Conservation (phyloP, 2,888 invertebrate genomes). For the Drosophila ezoana region DNA sequence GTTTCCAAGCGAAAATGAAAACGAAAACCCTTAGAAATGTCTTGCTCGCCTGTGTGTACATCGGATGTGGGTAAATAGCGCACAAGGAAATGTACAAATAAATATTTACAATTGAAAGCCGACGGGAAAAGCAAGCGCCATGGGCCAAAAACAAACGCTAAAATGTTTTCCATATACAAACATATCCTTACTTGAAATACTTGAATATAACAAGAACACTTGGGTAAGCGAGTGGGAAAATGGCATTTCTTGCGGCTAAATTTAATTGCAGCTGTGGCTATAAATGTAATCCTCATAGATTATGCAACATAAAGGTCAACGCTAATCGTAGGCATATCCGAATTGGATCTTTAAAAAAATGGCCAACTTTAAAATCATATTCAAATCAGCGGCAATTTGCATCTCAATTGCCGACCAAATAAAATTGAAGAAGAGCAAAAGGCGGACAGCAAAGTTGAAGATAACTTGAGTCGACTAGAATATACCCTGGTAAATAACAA, state of each 20-base stretch:
- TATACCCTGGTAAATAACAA: slow-evolving; percentile 3
- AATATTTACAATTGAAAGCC: slow-evolving; percentile 78
- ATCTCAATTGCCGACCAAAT: slow-evolving; percentile 70
- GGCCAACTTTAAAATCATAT: slow-evolving; percentile 72
- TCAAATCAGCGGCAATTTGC: slow-evolving; percentile 78
- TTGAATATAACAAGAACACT: slow-evolving; percentile 3
- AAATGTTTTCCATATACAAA: slow-evolving; percentile 56
- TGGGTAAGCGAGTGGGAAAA: slow-evolving; percentile 21
- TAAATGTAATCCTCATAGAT: slow-evolving; percentile 28
- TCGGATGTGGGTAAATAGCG: slow-evolving; percentile 73
- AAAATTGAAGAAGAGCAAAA: slow-evolving; percentile 33
- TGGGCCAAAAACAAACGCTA: slow-evolving; percentile 51
- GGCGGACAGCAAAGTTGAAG: background rate
- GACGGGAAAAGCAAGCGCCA: slow-evolving; percentile 73
- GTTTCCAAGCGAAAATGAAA: slow-evolving; percentile 72
- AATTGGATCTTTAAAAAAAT: slow-evolving; percentile 57
- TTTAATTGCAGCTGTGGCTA: slow-evolving; percentile 31
- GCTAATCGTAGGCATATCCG: slow-evolving; percentile 61
- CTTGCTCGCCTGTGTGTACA: slow-evolving; percentile 29
- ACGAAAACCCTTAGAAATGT: slow-evolving; percentile 49
- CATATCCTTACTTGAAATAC: slow-evolving; percentile 14
- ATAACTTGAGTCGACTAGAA: background rate
- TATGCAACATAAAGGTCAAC: slow-evolving; percentile 38
- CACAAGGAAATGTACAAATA: slow-evolving; percentile 71
- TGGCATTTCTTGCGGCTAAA: slow-evolving; percentile 42